Percentiles rank a stretch among this genome's conserved stretches.
phyloP scores from a whole-genome alignment of 1,140 invertebrate species.

The Aphidius gifuensis region DNA sequence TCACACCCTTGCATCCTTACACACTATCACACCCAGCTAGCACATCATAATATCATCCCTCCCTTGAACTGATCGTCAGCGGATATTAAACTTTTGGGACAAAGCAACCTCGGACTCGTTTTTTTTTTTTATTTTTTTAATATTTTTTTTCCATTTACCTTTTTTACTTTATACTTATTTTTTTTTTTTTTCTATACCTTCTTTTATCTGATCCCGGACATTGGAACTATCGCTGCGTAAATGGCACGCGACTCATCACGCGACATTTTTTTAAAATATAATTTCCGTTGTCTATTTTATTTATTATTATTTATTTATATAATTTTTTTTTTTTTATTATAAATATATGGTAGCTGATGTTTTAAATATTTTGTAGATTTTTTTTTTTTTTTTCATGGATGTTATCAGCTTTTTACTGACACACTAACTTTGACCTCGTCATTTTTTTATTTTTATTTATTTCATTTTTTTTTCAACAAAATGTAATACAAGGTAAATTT shows the following conservation, averaged over 20 bases:
- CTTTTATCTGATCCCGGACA: conserved; percentile 13
- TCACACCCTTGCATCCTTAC: neutral
- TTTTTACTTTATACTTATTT: conserved; percentile 1
- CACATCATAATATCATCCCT: neutral
- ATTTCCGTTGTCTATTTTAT: conserved; percentile 7
- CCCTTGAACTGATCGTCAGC: conserved; percentile 15
- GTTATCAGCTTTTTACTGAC: no score
- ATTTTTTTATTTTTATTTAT: no score
- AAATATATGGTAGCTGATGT: neutral
- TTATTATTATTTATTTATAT: neutral
- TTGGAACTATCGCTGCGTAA: conserved; percentile 7
- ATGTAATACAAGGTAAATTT: no score
- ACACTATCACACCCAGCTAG: conserved; percentile 5
- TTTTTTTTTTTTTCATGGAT: neutral
- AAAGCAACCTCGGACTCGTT: conserved; percentile 12
- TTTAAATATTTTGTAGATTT: neutral
- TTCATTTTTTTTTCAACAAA: no score
- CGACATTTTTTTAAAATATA: conserved; percentile 6
- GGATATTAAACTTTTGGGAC: conserved; percentile 25
- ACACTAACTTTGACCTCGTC: no score
- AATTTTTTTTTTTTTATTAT: neutral
- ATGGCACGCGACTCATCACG: conserved; percentile 7
- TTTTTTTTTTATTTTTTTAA: conserved; percentile 1
- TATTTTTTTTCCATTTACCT: neutral
- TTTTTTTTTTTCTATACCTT: neutral